Conservation (phyloP, 2,888 invertebrate species). For the Drosophila testacea region DNA sequence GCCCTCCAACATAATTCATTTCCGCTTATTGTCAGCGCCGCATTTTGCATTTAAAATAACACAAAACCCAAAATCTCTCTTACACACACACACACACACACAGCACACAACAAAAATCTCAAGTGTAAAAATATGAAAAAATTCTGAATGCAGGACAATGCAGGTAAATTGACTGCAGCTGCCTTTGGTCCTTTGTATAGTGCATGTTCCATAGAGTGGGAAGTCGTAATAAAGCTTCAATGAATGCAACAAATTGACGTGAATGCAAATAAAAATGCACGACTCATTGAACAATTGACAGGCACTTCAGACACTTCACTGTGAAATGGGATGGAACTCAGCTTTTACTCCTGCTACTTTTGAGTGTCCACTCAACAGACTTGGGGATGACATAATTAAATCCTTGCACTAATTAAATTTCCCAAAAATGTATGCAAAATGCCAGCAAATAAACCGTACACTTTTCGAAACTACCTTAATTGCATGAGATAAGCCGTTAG, state of each 20-base stretch:
- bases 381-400: constrained; percentile 83
- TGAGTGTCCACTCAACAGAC: constrained; percentile 20
- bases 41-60: constrained; percentile 73
- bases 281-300: constrained; percentile 74
- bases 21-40: constrained; percentile 83
- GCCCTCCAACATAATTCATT: constrained; percentile 82
- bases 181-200: constrained; percentile 43
- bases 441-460: constrained; percentile 65
- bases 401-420: constrained; percentile 84
- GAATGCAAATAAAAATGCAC: constrained; percentile 75
- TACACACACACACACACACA: constrained; percentile 3
- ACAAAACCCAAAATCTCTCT: constrained; percentile 43
- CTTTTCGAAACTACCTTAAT: constrained; percentile 81
- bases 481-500: constrained; percentile 79
- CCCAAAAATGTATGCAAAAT: constrained; percentile 70
- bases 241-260: constrained; percentile 66
- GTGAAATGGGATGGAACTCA: background rate
- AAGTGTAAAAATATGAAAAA: constrained; percentile 64
- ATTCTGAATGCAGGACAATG: constrained; percentile 68
- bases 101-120: constrained; percentile 43
- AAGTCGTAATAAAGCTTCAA: constrained; percentile 53
- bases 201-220: background rate
- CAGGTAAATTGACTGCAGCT: constrained; percentile 82
- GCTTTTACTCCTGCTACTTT: background rate
- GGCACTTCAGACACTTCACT: constrained; percentile 29